Conservation (phyloP, 2,888 invertebrate genomes). For the Falcaria lacertinaria region DNA sequence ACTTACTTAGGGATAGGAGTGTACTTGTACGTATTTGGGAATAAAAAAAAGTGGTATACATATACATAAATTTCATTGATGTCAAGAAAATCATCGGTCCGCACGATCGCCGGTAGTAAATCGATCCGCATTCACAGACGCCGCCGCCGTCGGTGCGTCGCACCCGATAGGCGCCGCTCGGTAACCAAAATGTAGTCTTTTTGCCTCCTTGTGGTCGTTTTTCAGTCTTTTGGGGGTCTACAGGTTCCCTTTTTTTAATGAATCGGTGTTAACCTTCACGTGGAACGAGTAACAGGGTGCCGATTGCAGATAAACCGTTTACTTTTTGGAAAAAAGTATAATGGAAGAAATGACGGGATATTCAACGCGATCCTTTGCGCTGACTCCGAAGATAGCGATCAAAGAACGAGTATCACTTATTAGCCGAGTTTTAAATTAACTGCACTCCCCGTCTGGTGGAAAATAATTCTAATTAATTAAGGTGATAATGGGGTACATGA, state of each 20-base stretch:
- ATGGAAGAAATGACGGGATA: constrained; percentile 69
- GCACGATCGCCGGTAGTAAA: constrained; percentile 46
- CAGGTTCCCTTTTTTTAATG: constrained; percentile 71
- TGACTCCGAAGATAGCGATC: constrained; percentile 55
- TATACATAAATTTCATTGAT: background rate
- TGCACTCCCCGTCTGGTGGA: background rate
- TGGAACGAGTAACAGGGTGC: constrained; percentile 76
- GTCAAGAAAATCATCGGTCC: constrained; percentile 5
- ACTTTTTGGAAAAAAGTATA: constrained; percentile 37
- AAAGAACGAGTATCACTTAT: constrained; percentile 24
- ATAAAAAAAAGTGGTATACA: background rate
- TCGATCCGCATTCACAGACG: constrained; percentile 65
- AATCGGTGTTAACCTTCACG: constrained; percentile 78
- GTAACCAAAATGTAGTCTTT: constrained; percentile 73
- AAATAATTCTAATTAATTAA: background rate
- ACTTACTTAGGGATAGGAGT: too few relatives aligned
- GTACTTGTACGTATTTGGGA: too few relatives aligned
- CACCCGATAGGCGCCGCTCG: constrained; percentile 75
- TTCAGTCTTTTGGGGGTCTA: constrained; percentile 77
- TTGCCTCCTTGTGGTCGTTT: constrained; percentile 56
- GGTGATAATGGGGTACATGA: background rate
- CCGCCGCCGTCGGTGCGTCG: too few relatives aligned
- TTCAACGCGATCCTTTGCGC: constrained; percentile 48
- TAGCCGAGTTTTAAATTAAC: background rate
- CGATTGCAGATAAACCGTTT: constrained; percentile 73